phyloP scores from a whole-genome alignment of 2,888 invertebrate genomes.

The Micropterix aruncella region DNA sequence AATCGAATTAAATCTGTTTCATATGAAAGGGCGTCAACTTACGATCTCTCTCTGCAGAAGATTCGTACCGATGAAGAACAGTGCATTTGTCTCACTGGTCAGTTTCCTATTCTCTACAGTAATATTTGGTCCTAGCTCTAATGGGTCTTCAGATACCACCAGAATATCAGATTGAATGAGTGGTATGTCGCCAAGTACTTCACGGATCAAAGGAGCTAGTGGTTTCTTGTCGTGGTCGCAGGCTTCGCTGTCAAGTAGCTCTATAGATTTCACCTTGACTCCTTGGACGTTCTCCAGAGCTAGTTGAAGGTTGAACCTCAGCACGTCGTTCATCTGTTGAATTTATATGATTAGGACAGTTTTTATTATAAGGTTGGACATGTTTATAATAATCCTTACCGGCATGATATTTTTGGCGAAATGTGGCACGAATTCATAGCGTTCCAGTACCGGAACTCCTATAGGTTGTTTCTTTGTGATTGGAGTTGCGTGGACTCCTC shows the following conservation, averaged over 20 bases:
- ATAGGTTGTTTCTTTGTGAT: conserved; percentile 55
- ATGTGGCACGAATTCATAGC: conserved; percentile 58
- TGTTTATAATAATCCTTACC: too few species aligned
- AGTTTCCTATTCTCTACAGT: conserved; percentile 48
- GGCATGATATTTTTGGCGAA: conserved; percentile 26
- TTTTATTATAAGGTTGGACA: too few species aligned
- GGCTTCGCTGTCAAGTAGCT: conserved; percentile 37
- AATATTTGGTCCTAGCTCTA: conserved; percentile 33
- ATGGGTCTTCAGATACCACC: conserved; percentile 35
- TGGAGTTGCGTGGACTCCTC: conserved; percentile 61
- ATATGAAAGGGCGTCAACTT: too few species aligned
- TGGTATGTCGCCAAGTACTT: conserved; percentile 51
- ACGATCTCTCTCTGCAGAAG: conserved; percentile 35
- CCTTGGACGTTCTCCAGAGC: conserved; percentile 55
- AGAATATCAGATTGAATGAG: conserved; percentile 51
- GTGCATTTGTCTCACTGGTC: conserved; percentile 32
- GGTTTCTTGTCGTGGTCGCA: conserved; percentile 31
- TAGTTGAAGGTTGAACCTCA: conserved; percentile 51
- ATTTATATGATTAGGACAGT: too few species aligned
- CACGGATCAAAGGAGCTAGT: conserved; percentile 38
- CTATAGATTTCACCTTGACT: conserved; percentile 45
- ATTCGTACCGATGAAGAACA: conserved; percentile 36
- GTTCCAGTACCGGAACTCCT: conserved; percentile 64
- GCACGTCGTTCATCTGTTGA: conserved; percentile 33
- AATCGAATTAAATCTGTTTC: conserved; percentile 5